phyloP scores from a whole-genome alignment of 2,113 vertebrate species.

The Colaptes auratus region DNA sequence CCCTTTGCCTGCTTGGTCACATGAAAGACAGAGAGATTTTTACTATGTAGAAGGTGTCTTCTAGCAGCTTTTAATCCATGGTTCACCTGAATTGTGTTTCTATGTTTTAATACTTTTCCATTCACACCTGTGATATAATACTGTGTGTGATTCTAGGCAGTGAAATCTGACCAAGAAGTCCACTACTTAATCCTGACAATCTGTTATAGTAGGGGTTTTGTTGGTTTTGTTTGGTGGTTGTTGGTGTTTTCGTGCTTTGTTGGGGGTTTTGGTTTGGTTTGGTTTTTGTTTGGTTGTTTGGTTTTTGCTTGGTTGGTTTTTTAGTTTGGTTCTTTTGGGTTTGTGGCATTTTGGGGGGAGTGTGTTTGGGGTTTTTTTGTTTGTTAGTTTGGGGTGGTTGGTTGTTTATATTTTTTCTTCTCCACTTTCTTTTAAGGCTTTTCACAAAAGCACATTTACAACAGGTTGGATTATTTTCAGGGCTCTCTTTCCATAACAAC shows the following conservation, averaged over 20 bases:
- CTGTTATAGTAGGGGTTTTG: not conserved
- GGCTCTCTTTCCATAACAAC: not conserved
- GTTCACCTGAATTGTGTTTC: not conserved
- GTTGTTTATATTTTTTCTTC: not conserved
- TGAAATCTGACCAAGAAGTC: slow-evolving; percentile 25
- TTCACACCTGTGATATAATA: slow-evolving; percentile 42
- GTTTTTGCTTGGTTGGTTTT: too few relatives aligned
- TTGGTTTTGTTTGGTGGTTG: too few relatives aligned
- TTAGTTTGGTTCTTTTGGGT: too few relatives aligned
- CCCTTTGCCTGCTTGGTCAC: not conserved
- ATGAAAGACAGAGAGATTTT: not conserved
- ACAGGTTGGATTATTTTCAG: not conserved
- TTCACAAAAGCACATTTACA: not conserved
- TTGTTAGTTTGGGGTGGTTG: too few relatives aligned
- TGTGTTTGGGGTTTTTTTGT: too few relatives aligned
- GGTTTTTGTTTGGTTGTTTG: too few relatives aligned
- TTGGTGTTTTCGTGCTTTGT: too few relatives aligned
- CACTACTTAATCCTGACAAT: not conserved
- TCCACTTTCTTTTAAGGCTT: not conserved
- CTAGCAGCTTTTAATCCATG: not conserved
- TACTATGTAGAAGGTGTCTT: not conserved
- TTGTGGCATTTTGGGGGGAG: too few relatives aligned
- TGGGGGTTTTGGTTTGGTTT: too few relatives aligned
- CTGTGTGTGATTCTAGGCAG: slow-evolving; percentile 58
- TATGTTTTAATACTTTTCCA: slow-evolving; percentile 43